phyloP scores from a whole-genome alignment of 2,113 vertebrate genomes.

The Oxygymnocypris stewartii region DNA sequence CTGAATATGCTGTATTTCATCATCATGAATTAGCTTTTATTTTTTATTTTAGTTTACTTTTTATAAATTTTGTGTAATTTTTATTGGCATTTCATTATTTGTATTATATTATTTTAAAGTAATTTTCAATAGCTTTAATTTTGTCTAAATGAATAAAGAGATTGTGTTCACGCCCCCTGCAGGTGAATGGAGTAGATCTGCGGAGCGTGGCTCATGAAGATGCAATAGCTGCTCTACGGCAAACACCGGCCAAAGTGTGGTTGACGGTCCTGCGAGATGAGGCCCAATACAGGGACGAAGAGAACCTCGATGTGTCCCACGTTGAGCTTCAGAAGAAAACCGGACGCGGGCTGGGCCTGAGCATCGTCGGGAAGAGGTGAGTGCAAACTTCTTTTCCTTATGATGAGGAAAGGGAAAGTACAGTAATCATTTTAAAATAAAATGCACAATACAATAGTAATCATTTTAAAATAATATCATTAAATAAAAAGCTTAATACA shows the following conservation, averaged over 20 bases:
- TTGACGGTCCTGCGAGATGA: constrained; percentile 88
- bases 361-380: constrained; percentile 94
- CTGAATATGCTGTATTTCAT: background rate
- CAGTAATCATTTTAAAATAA: background rate
- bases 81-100: background rate
- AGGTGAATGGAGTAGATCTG: constrained; percentile 93
- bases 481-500: background rate
- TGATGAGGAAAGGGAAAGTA: background rate
- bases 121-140: background rate
- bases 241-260: constrained; percentile 86
- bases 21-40: background rate
- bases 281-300: constrained; percentile 84
- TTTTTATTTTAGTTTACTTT: background rate
- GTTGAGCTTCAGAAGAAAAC: constrained; percentile 90
- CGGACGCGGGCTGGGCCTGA: constrained; percentile 90
- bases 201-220: constrained; percentile 87
- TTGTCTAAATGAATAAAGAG: background rate
- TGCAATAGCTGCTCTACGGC: constrained; percentile 87
- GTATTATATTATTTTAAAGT: background rate
- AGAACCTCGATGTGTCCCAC: constrained; percentile 85
- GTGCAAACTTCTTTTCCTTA: background rate
- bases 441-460: background rate
- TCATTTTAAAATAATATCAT: background rate
- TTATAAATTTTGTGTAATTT: too few relatives aligned
- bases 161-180: constrained; percentile 7